phyloP scores from a whole-genome alignment of 2,797 vertebrate species.

The Psittacula derbiana region DNA sequence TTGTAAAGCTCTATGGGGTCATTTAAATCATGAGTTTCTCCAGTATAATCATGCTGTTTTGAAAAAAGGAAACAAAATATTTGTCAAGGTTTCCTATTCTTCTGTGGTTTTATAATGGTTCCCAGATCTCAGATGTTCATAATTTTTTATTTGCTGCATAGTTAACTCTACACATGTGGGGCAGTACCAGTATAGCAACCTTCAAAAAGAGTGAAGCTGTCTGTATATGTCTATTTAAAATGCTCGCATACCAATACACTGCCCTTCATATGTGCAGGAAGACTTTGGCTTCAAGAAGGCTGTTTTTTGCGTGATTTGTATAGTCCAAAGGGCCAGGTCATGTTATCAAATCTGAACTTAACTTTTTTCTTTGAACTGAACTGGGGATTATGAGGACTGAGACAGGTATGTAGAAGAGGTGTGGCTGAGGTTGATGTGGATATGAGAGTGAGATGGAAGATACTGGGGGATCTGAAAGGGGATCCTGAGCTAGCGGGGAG shows the following conservation, averaged over 20 bases:
- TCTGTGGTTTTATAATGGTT: not conserved
- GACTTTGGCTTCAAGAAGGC: not conserved
- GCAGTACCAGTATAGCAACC: not conserved
- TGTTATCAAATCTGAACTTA: not conserved
- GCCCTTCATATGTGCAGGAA: not conserved
- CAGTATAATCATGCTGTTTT: not conserved
- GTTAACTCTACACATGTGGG: not conserved
- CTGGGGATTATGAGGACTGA: not conserved
- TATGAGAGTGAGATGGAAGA: not conserved
- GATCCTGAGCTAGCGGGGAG: not conserved
- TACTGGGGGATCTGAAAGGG: not conserved
- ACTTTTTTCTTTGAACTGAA: not conserved
- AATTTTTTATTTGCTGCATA: not conserved
- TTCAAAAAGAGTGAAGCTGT: not conserved
- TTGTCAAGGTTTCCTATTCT: not conserved
- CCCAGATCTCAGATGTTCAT: not conserved
- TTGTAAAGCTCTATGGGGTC: not conserved
- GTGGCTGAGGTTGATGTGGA: not conserved
- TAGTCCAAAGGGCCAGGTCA: not conserved
- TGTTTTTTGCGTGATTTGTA: not conserved
- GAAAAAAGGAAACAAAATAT: not conserved
- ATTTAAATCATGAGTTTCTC: not conserved
- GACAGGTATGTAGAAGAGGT: not conserved
- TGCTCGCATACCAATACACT: not conserved
- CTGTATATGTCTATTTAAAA: not conserved